Percentiles rank a stretch among this genome's conserved stretches.
Evolutionary conservation across 2,113 vertebrate species (phyloP).

Genomic region (Pardalotus punctatus): DNA sequence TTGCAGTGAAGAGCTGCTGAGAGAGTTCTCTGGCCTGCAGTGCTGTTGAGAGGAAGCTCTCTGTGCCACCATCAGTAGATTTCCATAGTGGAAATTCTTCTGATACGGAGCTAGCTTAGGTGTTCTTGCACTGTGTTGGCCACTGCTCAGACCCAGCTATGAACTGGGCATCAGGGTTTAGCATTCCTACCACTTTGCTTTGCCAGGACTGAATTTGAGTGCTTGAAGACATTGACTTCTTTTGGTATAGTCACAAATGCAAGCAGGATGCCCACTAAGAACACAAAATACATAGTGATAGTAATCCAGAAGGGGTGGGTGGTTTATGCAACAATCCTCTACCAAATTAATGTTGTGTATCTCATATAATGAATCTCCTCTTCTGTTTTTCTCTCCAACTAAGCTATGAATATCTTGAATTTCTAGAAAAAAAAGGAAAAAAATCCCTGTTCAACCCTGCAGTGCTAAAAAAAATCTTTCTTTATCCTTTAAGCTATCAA

Average conservation of each 20-base stretch:
- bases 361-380: neutral
- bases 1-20: neutral
- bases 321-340: neutral
- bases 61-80: neutral
- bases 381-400: neutral
- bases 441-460: neutral
- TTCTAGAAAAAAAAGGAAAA: neutral
- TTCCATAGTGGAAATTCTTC: neutral
- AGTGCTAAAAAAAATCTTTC: neutral
- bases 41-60: neutral
- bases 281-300: neutral
- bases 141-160: neutral
- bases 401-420: neutral
- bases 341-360: neutral
- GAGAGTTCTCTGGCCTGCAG: neutral
- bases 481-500: conserved; percentile 29
- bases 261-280: neutral
- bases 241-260: neutral
- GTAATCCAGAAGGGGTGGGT: neutral
- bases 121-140: neutral
- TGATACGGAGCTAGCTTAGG: neutral
- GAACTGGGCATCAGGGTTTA: neutral
- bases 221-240: neutral
- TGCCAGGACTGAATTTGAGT: neutral
- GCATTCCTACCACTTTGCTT: neutral